phyloP scores from a whole-genome alignment of 2,113 vertebrate species.

The Tetrao urogallus region DNA sequence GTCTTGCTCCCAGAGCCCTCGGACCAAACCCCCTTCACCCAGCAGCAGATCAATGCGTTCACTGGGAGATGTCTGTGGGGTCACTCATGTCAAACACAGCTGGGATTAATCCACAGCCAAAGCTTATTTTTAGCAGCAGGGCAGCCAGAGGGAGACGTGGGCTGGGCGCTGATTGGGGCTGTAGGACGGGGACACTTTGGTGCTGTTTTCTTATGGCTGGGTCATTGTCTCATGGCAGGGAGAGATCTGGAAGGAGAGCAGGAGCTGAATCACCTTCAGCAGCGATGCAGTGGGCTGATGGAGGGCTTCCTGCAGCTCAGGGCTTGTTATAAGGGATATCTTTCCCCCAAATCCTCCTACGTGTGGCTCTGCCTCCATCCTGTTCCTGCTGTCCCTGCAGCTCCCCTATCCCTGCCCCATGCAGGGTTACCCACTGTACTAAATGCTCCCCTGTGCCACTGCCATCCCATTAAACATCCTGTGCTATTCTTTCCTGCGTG shows the following conservation, averaged over 20 bases:
- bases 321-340: not conserved
- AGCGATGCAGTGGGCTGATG: fast-evolving
- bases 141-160: not conserved
- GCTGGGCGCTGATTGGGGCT: constrained; percentile 2
- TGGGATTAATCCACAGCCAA: not conserved
- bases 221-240: not conserved
- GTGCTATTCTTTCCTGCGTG: fast-evolving
- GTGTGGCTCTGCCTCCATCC: not conserved
- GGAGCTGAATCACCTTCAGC: not conserved
- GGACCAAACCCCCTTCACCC: not conserved
- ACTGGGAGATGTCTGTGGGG: not conserved
- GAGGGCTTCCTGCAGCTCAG: not conserved
- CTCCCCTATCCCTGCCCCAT: not conserved
- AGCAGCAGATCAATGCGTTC: not conserved
- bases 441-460: fast-evolving
- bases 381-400: not conserved
- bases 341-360: no score
- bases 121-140: constrained; percentile 5
- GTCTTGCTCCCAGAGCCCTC: not conserved
- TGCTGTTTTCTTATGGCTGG: not conserved
- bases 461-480: not conserved
- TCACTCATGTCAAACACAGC: not conserved
- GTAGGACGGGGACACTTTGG: not conserved
- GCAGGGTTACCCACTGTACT: not conserved
- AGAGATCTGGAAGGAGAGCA: not conserved